Conservation (phyloP, 2,888 invertebrate species). For the Harmothoe impar region DNA sequence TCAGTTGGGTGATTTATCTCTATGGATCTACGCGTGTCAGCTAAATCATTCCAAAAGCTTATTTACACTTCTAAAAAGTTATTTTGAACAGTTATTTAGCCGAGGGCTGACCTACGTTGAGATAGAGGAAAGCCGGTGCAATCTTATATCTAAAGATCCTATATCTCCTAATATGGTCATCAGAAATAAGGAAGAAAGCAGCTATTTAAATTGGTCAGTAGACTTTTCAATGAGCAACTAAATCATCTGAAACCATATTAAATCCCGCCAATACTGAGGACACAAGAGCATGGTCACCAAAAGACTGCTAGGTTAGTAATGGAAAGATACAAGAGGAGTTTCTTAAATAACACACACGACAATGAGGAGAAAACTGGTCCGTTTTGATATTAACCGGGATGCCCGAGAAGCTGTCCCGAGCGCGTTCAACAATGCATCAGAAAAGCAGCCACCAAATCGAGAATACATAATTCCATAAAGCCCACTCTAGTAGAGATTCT, state of each 20-base stretch:
- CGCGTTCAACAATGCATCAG: not conserved
- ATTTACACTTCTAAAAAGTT: no score
- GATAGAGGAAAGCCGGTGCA: no score
- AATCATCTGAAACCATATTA: not conserved
- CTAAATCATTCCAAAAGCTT: no score
- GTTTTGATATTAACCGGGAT: not conserved
- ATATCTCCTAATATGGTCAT: no score
- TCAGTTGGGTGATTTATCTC: no score
- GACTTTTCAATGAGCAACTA: slow-evolving; percentile 47
- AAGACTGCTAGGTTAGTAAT: not conserved
- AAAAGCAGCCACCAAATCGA: not conserved
- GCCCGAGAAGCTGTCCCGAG: not conserved
- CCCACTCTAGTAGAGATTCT: no score
- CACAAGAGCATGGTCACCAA: not conserved
- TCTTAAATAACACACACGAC: slow-evolving; percentile 22
- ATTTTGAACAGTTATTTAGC: no score
- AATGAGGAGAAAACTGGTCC: not conserved
- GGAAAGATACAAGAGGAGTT: slow-evolving; percentile 6
- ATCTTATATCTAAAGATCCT: no score
- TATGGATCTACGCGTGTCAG: no score
- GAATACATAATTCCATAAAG: no score
- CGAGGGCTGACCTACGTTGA: no score
- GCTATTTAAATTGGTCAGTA: not conserved
- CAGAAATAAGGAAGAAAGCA: not conserved
- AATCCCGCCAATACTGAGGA: not conserved